Evolutionary conservation across 1,140 invertebrate species (phyloP).

Genomic region (Druon quercuslanigerum): DNA sequence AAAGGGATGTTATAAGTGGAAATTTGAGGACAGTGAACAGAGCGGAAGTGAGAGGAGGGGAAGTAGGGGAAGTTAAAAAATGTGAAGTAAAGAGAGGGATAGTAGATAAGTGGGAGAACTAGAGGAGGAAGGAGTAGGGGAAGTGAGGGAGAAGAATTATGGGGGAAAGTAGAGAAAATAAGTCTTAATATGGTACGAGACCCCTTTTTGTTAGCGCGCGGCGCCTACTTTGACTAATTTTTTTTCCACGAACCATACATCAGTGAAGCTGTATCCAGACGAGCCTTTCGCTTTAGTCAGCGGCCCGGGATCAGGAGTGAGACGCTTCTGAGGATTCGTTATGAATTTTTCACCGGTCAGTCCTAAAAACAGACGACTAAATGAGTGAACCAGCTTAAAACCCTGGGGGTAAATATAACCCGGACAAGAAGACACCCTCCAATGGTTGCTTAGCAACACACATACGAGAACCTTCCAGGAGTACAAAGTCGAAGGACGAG

Average conservation of each 20-base stretch:
- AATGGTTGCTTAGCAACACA: slow-evolving; percentile 71
- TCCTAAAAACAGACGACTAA: slow-evolving; percentile 61
- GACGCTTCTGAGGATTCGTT: slow-evolving; percentile 51
- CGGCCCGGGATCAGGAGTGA: slow-evolving; percentile 51
- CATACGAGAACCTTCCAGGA: slow-evolving; percentile 60
- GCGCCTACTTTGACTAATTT: too few species aligned
- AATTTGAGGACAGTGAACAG: too few species aligned
- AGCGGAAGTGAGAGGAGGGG: too few species aligned
- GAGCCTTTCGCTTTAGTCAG: slow-evolving; percentile 18
- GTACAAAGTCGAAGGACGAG: slow-evolving; percentile 69
- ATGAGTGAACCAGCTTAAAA: slow-evolving; percentile 72
- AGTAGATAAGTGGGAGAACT: too few species aligned
- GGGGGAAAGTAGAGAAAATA: too few species aligned
- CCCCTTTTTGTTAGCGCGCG: too few species aligned
- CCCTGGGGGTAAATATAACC: slow-evolving; percentile 67
- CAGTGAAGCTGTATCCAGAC: slow-evolving; percentile 16
- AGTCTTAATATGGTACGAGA: too few species aligned
- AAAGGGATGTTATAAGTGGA: too few species aligned
- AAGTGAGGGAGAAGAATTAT: too few species aligned
- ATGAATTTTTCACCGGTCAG: slow-evolving; percentile 60
- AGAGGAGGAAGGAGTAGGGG: too few species aligned
- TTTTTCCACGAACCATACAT: neutral
- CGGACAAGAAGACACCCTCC: slow-evolving; percentile 69
- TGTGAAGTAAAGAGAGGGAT: too few species aligned
- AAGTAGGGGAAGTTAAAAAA: too few species aligned